These are phyloP conservation scores for Nephrotoma guestfalica DNA, from an alignment of 2,888 invertebrate genomes.

Conservation along the genomic window DNA sequence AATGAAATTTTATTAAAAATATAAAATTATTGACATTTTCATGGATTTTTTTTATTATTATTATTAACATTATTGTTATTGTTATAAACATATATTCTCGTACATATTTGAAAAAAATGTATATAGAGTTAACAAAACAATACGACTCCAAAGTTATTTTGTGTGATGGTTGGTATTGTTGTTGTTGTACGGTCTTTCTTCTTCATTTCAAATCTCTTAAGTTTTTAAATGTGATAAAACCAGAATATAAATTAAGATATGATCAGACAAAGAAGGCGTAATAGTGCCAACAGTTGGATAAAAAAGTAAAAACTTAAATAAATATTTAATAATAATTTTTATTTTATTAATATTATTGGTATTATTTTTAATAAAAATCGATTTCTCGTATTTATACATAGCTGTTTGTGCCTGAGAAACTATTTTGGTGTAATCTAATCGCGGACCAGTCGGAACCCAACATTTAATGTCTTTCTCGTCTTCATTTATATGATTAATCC, in stretches of 20 bases:
- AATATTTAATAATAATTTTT: neutral
- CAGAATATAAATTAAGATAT: neutral
- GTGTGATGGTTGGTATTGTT: too few species aligned
- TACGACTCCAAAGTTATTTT: neutral
- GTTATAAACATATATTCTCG: neutral
- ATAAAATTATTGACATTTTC: neutral
- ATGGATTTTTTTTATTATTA: neutral
- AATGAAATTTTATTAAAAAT: neutral
- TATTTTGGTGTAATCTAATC: neutral
- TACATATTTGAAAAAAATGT: neutral
- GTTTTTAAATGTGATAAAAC: neutral
- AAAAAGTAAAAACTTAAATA: neutral
- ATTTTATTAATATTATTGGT: neutral
- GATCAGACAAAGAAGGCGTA: neutral
- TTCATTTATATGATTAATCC: neutral
- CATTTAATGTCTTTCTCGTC: neutral
- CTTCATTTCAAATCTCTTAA: neutral
- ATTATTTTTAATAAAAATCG: neutral
- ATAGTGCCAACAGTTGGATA: neutral
- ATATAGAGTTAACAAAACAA: neutral
- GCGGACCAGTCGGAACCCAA: neutral
- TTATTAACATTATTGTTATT: neutral
- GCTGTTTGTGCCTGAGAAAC: neutral
- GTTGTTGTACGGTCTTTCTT: neutral
- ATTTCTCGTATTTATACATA: neutral